Conservation (phyloP, 1,140 invertebrate species). For the Parasteatoda tepidariorum region DNA sequence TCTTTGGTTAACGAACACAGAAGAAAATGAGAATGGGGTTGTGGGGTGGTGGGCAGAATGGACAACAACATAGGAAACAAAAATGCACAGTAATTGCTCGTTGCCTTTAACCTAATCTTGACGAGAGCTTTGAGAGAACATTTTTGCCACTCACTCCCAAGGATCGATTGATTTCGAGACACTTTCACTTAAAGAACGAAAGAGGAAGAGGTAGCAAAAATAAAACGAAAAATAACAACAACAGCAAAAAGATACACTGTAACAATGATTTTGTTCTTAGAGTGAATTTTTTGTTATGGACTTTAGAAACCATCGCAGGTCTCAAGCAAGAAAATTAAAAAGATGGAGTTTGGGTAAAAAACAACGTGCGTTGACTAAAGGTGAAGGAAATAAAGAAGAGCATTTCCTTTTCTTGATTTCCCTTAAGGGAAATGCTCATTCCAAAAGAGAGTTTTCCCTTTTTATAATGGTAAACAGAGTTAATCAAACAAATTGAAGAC, state of each 20-base stretch:
- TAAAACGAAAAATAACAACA: constrained; percentile 20
- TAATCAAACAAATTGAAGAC: too few species aligned
- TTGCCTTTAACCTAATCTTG: constrained; percentile 56
- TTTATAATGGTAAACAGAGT: too few species aligned
- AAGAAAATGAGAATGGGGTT: background rate
- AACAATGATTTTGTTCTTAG: constrained; percentile 46
- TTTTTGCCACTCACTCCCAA: constrained; percentile 43
- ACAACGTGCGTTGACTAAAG: constrained; percentile 49
- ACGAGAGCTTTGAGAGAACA: constrained; percentile 47
- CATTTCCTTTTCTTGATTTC: constrained; percentile 52
- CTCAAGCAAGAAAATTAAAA: constrained; percentile 13
- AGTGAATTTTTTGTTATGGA: constrained; percentile 46
- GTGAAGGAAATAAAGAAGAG: constrained; percentile 52
- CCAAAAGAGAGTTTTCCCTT: background rate
- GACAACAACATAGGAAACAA: background rate
- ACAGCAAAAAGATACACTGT: constrained; percentile 6
- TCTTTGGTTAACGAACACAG: constrained; percentile 44
- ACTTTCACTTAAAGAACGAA: background rate
- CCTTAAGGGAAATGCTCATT: constrained; percentile 48
- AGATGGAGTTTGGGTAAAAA: constrained; percentile 1
- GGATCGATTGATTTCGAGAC: constrained; percentile 51
- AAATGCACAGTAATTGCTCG: constrained; percentile 50
- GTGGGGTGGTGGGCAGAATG: background rate
- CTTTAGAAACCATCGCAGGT: constrained; percentile 28
- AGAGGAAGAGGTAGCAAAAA: constrained; percentile 8